Base-by-base conservation (phyloP, 2,888 invertebrate genomes). In the Pyrgus malvae region DNA sequence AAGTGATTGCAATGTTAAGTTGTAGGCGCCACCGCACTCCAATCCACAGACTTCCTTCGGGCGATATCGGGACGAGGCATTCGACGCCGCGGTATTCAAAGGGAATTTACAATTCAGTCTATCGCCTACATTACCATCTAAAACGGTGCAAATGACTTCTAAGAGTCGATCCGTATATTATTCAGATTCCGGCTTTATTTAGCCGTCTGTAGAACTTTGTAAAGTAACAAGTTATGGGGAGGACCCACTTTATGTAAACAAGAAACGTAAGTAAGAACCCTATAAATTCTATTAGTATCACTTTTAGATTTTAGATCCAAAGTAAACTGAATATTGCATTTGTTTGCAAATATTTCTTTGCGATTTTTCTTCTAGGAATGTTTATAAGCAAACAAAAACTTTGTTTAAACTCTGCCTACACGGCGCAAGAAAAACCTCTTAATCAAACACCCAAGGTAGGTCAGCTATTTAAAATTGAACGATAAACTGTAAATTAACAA, bases 71-170 rank as follows among this genome's bases (percentile, higher is more conserved):
- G 46, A 46, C 48, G 29, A 40, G 48, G 48, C n/a, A 49, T 38
- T 40, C 48, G 21, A 40, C 31, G 53, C 46, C 46, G 44, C 51
- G 37, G 51, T 38, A 53, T 53, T 53, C 53, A 53, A 53, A 53
- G 38, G 45, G 45, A 53, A 72, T 74, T 76, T 73, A 72, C 68
- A 71, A 72, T 72, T 74, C 74, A 70, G 65, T 72, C 70, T 65
- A 72, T 69, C 68, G 68, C 68, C 66, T 65, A 59, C 66, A 70
- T 77, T 76, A 75, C 65, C 70, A 79, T 78, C 67, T 74, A 70
- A 76, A 79, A 72, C 69, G 72, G 67, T 59, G 60, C 62, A 63
- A 65, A 65, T 64, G 63, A 60, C 59, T 58, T 61, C 57, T 61
- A 46, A 46, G 53, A 54, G 40, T 40, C 53, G 53, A 46, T 54